Evolutionary conservation across 2,888 invertebrate genomes (phyloP).

Genomic region (Andricus curvator): DNA sequence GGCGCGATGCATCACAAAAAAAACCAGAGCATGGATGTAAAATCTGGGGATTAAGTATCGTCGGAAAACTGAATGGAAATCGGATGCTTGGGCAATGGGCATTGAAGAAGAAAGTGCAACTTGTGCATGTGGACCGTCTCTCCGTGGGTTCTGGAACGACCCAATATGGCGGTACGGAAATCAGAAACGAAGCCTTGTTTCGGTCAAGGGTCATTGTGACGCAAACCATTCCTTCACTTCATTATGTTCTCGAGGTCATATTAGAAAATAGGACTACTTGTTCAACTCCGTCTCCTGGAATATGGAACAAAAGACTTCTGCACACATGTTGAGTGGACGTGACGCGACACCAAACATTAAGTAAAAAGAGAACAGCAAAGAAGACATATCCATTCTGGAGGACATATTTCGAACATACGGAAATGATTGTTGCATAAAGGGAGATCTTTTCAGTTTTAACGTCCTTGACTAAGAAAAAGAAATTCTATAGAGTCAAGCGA

Average conservation of each 20-base stretch:
- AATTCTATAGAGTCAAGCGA: too few species aligned
- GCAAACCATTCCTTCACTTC: not conserved
- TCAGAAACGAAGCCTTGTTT: not conserved
- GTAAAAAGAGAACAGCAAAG: not conserved
- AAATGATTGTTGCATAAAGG: not conserved
- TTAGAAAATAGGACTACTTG: not conserved
- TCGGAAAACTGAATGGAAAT: constrained; percentile 19
- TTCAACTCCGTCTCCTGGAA: not conserved
- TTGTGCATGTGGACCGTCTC: not conserved
- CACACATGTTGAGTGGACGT: not conserved
- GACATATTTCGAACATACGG: not conserved
- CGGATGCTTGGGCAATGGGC: not conserved
- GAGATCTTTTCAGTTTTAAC: not conserved
- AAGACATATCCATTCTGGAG: not conserved
- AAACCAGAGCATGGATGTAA: constrained; percentile 47
- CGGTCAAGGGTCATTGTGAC: not conserved
- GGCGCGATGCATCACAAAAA: constrained; percentile 51
- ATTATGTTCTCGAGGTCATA: not conserved
- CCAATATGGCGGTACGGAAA: not conserved
- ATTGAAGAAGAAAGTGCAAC: not conserved
- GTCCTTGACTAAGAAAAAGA: not conserved
- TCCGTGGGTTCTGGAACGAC: not conserved
- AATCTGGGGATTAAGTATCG: constrained; percentile 43
- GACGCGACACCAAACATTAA: not conserved
- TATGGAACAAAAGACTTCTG: not conserved